Percentiles rank a stretch among this genome's conserved stretches.
Conservation (phyloP, 2,888 invertebrate genomes). For the Polyommatus iphigenia region DNA sequence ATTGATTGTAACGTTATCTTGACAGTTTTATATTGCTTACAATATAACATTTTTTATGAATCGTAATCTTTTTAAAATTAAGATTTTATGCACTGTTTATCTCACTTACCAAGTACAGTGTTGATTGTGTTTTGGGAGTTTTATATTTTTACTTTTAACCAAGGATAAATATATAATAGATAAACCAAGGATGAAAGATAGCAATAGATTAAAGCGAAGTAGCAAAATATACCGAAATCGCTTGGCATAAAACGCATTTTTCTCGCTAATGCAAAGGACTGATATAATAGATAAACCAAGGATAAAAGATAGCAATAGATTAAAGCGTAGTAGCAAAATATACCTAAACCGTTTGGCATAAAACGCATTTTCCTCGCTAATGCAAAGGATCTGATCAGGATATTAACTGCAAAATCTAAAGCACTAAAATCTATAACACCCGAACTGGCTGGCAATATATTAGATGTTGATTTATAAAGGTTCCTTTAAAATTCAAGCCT, state of each 20-base stretch:
- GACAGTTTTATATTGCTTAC: neutral
- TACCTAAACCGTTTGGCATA: neutral
- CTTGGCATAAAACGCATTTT: neutral
- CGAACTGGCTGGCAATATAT: constrained; percentile 8
- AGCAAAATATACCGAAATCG: neutral
- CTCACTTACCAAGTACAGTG: no score
- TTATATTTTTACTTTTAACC: neutral
- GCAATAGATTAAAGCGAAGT: no score
- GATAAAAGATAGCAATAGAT: no score
- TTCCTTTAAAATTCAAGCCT: constrained; percentile 65
- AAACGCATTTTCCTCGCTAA: neutral
- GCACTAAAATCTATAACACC: constrained; percentile 24
- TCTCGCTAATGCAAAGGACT: neutral
- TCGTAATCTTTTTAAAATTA: neutral
- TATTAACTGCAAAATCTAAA: constrained; percentile 14
- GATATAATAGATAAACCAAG: no score
- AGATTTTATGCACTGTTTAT: neutral
- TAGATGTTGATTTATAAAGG: constrained; percentile 53
- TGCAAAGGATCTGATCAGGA: constrained; percentile 5
- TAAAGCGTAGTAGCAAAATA: neutral
- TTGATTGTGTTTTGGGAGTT: neutral
- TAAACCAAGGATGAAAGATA: no score
- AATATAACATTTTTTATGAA: neutral
- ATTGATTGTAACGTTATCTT: constrained; percentile 21
- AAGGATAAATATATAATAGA: no score